phyloP scores from a whole-genome alignment of 1,140 invertebrate genomes.

The Bombus confusus region DNA sequence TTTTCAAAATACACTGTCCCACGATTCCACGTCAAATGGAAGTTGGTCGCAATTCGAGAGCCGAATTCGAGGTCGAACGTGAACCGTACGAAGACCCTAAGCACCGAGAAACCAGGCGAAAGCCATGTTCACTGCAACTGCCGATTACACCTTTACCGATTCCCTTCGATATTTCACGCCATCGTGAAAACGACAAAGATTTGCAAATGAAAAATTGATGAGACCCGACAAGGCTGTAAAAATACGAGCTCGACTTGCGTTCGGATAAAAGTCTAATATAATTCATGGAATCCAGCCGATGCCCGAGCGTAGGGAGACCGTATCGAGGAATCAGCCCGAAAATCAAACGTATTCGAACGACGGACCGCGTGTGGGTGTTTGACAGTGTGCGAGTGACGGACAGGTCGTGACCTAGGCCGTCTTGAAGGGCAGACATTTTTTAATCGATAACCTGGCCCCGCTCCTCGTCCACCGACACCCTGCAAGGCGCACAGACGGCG shows the following conservation, averaged over 20 bases:
- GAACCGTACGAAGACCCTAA: too few species aligned
- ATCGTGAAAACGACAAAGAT: neutral
- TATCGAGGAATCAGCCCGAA: constrained; percentile 4
- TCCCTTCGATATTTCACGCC: neutral
- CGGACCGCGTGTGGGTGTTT: constrained; percentile 1
- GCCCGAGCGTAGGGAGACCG: neutral
- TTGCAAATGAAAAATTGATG: too few species aligned
- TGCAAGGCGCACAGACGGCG: constrained; percentile 57
- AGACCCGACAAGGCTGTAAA: neutral
- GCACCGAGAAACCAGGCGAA: too few species aligned
- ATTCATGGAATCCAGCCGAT: neutral
- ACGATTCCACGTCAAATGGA: too few species aligned
- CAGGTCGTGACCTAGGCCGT: constrained; percentile 82
- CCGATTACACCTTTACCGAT: neutral
- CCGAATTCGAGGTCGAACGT: too few species aligned
- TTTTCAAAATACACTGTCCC: too few species aligned
- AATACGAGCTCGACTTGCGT: neutral
- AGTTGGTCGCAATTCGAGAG: too few species aligned
- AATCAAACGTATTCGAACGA: constrained; percentile 19
- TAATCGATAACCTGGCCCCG: constrained; percentile 80
- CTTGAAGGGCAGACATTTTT: constrained; percentile 84
- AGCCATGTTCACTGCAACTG: too few species aligned
- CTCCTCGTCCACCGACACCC: constrained; percentile 60
- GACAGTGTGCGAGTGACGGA: constrained; percentile 72
- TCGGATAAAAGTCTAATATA: neutral